Evolutionary conservation across 2,888 invertebrate species (phyloP).

Genomic region (Plagodis pulveraria): DNA sequence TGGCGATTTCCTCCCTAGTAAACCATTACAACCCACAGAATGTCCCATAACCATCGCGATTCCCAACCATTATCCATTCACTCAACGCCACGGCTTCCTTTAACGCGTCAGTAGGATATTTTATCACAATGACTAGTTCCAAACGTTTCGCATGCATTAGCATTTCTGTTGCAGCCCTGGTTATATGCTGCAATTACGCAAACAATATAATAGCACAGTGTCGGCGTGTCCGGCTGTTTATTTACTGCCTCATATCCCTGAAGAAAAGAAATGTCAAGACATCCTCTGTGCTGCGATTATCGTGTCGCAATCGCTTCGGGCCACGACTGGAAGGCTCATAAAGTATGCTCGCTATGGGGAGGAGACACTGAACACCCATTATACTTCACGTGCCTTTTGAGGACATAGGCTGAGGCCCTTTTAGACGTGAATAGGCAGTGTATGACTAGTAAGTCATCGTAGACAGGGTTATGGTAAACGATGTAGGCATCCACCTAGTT

Average conservation of each 20-base stretch:
- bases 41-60: slow-evolving; percentile 19
- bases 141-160: slow-evolving; percentile 65
- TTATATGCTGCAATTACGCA: slow-evolving; percentile 71
- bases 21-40: not conserved
- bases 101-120: slow-evolving; percentile 37
- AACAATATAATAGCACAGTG: slow-evolving; percentile 76
- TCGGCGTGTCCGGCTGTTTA: slow-evolving; percentile 57
- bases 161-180: slow-evolving; percentile 55
- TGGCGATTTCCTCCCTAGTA: no score
- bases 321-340: slow-evolving; percentile 54
- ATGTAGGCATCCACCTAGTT: not conserved
- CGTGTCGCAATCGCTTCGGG: slow-evolving; percentile 62
- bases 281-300: slow-evolving; percentile 63
- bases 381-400: slow-evolving; percentile 45
- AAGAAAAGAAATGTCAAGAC: slow-evolving; percentile 69
- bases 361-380: slow-evolving; percentile 56
- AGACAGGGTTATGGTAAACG: not conserved
- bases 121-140: slow-evolving; percentile 59
- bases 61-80: slow-evolving; percentile 32
- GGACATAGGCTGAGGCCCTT: slow-evolving; percentile 26
- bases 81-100: slow-evolving; percentile 34
- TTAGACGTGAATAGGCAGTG: slow-evolving; percentile 22
- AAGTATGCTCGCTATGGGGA: slow-evolving; percentile 52
- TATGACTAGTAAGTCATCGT: slow-evolving; percentile 8
- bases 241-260: slow-evolving; percentile 58